Percentiles rank a stretch among this genome's conserved stretches.
Conservation (phyloP, 2,797 vertebrate species). For the Gallinago stenura region DNA sequence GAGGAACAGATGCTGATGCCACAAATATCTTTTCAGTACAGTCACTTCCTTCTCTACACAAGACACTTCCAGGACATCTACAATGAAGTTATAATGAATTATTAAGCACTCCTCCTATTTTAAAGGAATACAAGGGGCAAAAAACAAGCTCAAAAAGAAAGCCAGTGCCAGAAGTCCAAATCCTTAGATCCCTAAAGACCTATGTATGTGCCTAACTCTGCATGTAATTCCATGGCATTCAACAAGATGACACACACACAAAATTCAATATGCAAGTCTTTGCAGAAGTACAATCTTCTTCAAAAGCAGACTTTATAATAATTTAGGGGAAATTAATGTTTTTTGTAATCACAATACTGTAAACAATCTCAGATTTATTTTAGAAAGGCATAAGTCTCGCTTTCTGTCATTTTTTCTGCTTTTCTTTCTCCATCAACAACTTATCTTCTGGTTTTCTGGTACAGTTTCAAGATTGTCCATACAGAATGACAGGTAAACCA, state of each 20-base stretch:
- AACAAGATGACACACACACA: neutral
- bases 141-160: neutral
- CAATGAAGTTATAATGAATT: neutral
- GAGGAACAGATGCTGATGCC: conserved; percentile 8
- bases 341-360: neutral
- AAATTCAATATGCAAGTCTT: neutral
- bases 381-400: neutral
- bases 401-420: neutral
- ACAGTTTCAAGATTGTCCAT: neutral
- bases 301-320: neutral
- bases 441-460: neutral
- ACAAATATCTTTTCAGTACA: conserved; percentile 34
- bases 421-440: neutral
- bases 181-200: neutral
- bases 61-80: conserved; percentile 6
- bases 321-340: neutral
- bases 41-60: neutral
- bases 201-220: neutral
- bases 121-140: neutral
- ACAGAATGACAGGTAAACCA: neutral
- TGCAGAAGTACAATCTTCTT: neutral
- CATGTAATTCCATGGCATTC: neutral
- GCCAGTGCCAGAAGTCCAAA: neutral
- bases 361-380: neutral
- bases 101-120: neutral